These are phyloP conservation scores for Agapornis canus DNA, from an alignment of 2,797 vertebrate genomes.

Conservation along the genomic window DNA sequence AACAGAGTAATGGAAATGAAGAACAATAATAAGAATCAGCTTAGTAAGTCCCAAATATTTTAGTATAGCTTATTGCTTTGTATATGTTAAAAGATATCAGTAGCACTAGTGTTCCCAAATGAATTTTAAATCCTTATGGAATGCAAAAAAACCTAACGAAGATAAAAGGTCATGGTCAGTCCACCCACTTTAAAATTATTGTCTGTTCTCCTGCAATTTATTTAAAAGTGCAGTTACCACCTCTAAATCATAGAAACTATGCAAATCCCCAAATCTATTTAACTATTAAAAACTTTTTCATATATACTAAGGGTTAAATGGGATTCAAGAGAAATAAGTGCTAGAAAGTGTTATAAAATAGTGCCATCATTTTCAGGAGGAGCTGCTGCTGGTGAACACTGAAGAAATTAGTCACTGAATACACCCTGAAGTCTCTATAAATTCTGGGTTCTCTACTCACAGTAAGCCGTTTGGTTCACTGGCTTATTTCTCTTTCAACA, in stretches of 20 bases:
- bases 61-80: not conserved
- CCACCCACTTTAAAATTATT: not conserved
- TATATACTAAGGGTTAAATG: not conserved
- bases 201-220: not conserved
- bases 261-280: not conserved
- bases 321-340: not conserved
- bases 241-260: not conserved
- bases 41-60: not conserved
- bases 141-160: fast-evolving
- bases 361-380: not conserved
- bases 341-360: not conserved
- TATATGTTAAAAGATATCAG: not conserved
- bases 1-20: not conserved
- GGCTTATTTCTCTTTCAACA: not conserved
- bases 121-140: not conserved
- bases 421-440: not conserved
- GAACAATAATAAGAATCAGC: not conserved
- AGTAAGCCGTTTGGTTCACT: not conserved
- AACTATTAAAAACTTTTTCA: not conserved
- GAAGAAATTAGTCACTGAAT: not conserved
- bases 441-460: not conserved
- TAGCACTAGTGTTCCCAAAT: not conserved
- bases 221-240: not conserved
- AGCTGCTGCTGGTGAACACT: not conserved
- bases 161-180: not conserved